Evolutionary conservation across 2,797 vertebrate genomes (phyloP), one percentile per base, ranked within the genome.

Genomic region (Xerus rutilus): DNA sequence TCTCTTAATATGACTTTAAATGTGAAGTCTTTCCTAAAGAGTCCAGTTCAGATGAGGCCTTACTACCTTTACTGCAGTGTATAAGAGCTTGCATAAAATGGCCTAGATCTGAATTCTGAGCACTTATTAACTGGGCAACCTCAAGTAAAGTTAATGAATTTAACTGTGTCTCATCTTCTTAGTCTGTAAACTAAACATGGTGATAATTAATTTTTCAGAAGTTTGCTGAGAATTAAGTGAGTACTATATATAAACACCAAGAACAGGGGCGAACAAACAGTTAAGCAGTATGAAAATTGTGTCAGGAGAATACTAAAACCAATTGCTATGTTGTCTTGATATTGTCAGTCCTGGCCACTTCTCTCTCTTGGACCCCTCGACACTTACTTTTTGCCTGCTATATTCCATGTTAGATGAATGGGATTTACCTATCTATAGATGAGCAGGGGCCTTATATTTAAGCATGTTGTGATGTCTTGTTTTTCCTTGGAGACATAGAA

Each of bases 121-220:
- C 23, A 32, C 11, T 84, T 21, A 81, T 82, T 97, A 93, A 92
- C 95, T 92, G 59, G 0, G 0, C 72, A 57, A n/a, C 94, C n/a
- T 97, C 91, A 86, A 86, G 74, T 76, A 88, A 88, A 88, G 78
- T 95, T n/a, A 52, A 17, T 49, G 39, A 67, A 54, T 10, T 39
- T 39, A 39, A 39, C 85, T 96, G 89, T 90, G 72, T 69, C n/a
- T 77, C 49, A 74, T 23, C 45, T 89, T 93, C 20, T 54, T 6
- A 39, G 39, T 39, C 39, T 78, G 79, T 17, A 64, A 64, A 83
- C 4, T 64, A 39, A 20, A 25, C 13, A 52, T 54, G n/a, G 54
- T 79, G 21, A 15, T 30, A 35, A 0, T 43, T 67, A n/a, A 23
- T 67, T 18, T n/a, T 35, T 52, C 59, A 67, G 18, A 52, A 0